Base-by-base conservation (phyloP, 2,797 vertebrate species). In the Valencia hispanica region DNA sequence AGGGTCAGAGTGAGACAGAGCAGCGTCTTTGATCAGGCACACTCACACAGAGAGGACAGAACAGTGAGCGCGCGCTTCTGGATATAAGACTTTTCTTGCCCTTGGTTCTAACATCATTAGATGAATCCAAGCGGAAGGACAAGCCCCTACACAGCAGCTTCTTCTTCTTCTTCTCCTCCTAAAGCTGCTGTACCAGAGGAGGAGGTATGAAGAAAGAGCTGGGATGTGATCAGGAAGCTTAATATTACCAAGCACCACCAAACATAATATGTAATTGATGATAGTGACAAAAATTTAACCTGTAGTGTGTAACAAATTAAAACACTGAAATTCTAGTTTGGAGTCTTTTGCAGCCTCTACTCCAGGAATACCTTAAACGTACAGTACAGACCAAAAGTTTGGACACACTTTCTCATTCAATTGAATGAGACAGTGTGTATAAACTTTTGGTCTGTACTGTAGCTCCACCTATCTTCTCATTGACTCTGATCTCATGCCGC, bases 21-120 rank as follows among this genome's bases (percentile, higher is more conserved):
- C 74, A 77, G 61, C 73, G 83, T 79, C 81, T 90, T 87, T 90
- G 87, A 91, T 86, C 82, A 65, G 14, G 11, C 47, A 65, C 72
- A 43, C 61, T 73, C 69, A 80, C 68, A 75, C 43, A 59, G 50
- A 86, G n/a, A 80, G 34, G 53, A 81, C 39, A 82, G 50, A 77
- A 73, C n/a, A 72, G 70, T 17, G 59, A 78, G 86, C 84, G 76
- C 3, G 0, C 70, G 79, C 84, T 74, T 82, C 51, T 78, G 82
- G 78, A 75, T 75, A 59, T 76, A 69, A 55, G n/a, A 36, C 20
- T 45, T 68, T 81, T 78, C 61, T 81, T 86, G 79, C 83, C 66
- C 79, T 77, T 68, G 70, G 84, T 89, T 92, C 91, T 90, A 92
- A 92, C 91, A 85, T 83, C 84, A 93, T 93, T 91, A 93, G 88